These are phyloP conservation scores for Plebejus melissa DNA, from an alignment of 2,888 invertebrate species.

Conservation along the genomic window DNA sequence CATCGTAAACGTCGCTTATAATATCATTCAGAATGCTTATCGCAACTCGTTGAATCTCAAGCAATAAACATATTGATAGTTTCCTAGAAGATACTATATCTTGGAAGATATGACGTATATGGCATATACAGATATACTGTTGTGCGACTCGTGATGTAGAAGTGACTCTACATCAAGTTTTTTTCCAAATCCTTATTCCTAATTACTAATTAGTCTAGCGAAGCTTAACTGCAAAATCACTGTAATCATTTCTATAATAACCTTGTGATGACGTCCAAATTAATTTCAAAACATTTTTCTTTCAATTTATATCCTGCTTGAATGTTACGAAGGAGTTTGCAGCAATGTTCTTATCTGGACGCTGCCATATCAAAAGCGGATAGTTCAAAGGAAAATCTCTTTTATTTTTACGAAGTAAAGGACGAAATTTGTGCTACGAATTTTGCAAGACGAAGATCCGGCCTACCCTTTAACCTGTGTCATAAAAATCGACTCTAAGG, in stretches of 20 bases:
- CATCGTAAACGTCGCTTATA: background rate
- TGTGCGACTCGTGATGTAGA: background rate
- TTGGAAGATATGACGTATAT: background rate
- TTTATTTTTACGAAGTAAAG: background rate
- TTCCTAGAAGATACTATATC: slow-evolving; percentile 12
- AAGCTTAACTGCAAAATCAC: background rate
- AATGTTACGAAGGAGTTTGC: background rate
- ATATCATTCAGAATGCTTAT: background rate
- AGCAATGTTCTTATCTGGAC: slow-evolving; percentile 52
- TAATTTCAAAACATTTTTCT: background rate
- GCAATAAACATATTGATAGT: slow-evolving; percentile 11
- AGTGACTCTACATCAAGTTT: background rate
- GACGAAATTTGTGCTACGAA: background rate
- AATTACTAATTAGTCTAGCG: background rate
- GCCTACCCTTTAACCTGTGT: slow-evolving; percentile 22
- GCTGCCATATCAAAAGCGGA: slow-evolving; percentile 62
- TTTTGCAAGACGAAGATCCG: slow-evolving; percentile 17
- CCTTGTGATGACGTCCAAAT: background rate
- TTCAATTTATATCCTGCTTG: background rate
- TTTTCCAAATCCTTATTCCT: background rate
- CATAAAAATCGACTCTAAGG: slow-evolving; percentile 23
- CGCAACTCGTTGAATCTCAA: background rate
- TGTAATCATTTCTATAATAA: background rate
- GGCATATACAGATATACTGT: background rate
- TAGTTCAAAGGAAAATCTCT: background rate